phyloP scores from a whole-genome alignment of 2,888 invertebrate species.

The Ophioninae sp. region DNA sequence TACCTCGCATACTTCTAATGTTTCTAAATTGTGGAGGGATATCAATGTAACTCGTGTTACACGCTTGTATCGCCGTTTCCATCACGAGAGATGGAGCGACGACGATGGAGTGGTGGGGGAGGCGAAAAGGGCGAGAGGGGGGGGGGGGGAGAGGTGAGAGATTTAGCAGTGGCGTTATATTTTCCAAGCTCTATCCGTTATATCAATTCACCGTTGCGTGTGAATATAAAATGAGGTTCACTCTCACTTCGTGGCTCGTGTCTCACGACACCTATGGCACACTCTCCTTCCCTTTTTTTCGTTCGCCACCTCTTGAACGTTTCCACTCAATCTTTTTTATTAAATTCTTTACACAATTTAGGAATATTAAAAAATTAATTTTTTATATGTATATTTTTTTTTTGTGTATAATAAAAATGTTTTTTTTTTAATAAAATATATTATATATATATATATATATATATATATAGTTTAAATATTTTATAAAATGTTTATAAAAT shows the following conservation, averaged over 20 bases:
- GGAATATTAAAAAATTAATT: neutral
- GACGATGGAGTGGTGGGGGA: neutral
- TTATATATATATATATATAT: too few species aligned
- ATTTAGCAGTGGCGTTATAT: slow-evolving; percentile 14
- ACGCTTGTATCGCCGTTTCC: slow-evolving; percentile 29
- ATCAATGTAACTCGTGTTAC: slow-evolving; percentile 48
- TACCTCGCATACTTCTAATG: slow-evolving; percentile 58
- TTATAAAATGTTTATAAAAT: too few species aligned
- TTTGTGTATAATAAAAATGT: too few species aligned
- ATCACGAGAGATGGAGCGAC: slow-evolving; percentile 18
- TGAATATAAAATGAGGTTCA: slow-evolving; percentile 61
- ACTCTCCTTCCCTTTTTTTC: neutral
- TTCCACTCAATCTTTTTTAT: neutral
- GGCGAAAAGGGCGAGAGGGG: neutral
- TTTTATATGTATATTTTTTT: too few species aligned
- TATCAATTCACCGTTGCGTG: slow-evolving; percentile 59
- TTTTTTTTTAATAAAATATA: too few species aligned
- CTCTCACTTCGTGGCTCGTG: slow-evolving; percentile 44
- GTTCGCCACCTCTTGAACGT: neutral
- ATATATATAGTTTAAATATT: too few species aligned
- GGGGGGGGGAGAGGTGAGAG: slow-evolving; percentile 9
- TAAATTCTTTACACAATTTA: neutral
- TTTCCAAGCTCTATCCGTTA: slow-evolving; percentile 37
- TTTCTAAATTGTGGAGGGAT: slow-evolving; percentile 58
- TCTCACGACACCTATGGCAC: slow-evolving; percentile 12